Base-by-base conservation (phyloP, 92 coral and sea anemone species). In the Porites divaricata region DNA sequence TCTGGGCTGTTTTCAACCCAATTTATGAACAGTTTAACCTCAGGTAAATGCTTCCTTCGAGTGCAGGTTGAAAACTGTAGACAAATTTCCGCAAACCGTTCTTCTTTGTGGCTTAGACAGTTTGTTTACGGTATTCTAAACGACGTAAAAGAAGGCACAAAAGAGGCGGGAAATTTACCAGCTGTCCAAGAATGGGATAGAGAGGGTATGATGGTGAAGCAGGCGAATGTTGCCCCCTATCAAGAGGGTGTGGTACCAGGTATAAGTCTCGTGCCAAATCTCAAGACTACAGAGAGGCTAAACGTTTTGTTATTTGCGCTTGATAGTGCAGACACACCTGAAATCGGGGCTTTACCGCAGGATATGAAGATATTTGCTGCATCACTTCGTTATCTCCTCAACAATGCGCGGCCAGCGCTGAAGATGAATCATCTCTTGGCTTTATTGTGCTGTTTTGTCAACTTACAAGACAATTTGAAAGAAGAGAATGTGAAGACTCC, bases 181-280 rank as follows among this genome's bases (percentile, higher is more conserved):
- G 9, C n/a, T 17, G 71, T 84, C 64, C 67, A 70, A 25, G 98
- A 94, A 83, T 94, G 90, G 93, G 93, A 89, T 63, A 88, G 98
- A 79, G 79, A 72, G 23, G 86, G 90, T 58, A 58, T 22, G 67
- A 69, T 25, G 25, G 56, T 91, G 16, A 72, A 63, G 19, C 78
- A 69, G 17, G 59, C 65, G 11, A 50, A 26, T 35, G 66, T 91
- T 17, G 71, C 67, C 74, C 93, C 93, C 48, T 22, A 61, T 28
- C 15, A 8, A 5, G 81, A 54, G 8, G 83, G 81, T 14, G 83
- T 77, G 48, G 73, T 87, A 15, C 95, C 95, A 15, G 16, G 72
- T 51, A 50, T 91, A 75, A 86, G 79, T 61, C 78, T 56, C 66
- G 72, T 94, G 61, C 90, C 89, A 65, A 73, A 19, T 21, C 78